Evolutionary conservation across 2,888 invertebrate species (phyloP).

Genomic region (Tiphia femorata): DNA sequence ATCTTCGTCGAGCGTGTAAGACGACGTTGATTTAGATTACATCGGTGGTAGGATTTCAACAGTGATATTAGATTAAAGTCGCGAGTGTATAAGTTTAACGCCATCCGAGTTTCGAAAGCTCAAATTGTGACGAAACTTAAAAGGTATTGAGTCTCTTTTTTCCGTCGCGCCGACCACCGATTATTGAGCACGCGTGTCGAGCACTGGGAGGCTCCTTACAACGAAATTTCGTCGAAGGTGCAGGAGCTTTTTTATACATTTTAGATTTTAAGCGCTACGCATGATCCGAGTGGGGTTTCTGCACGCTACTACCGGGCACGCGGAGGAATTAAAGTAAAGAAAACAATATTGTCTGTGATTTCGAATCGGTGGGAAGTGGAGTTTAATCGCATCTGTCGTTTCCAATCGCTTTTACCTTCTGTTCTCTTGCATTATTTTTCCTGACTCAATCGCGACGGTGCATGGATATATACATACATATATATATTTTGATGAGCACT

Average conservation of each 20-base stretch:
- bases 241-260: slow-evolving; percentile 54
- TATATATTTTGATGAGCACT: no score
- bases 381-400: slow-evolving; percentile 3
- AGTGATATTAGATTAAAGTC: no score
- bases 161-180: no score
- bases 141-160: no score
- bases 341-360: slow-evolving; percentile 58
- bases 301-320: slow-evolving; percentile 27
- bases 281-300: slow-evolving; percentile 42
- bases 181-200: no score
- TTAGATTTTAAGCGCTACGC: slow-evolving; percentile 61
- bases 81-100: no score
- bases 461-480: no score
- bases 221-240: slow-evolving; percentile 30
- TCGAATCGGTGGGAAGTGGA: slow-evolving; percentile 36
- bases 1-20: slow-evolving; percentile 16
- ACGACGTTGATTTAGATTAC: background rate
- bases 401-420: background rate
- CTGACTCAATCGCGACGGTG: background rate
- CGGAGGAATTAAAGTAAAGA: slow-evolving; percentile 36
- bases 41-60: background rate
- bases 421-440: background rate
- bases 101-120: no score
- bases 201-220: slow-evolving; percentile 24
- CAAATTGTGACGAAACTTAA: no score